Evolutionary conservation across 2,888 invertebrate genomes (phyloP), one percentile per base, ranked within the genome.

Genomic region (Harpalus rubripes): DNA sequence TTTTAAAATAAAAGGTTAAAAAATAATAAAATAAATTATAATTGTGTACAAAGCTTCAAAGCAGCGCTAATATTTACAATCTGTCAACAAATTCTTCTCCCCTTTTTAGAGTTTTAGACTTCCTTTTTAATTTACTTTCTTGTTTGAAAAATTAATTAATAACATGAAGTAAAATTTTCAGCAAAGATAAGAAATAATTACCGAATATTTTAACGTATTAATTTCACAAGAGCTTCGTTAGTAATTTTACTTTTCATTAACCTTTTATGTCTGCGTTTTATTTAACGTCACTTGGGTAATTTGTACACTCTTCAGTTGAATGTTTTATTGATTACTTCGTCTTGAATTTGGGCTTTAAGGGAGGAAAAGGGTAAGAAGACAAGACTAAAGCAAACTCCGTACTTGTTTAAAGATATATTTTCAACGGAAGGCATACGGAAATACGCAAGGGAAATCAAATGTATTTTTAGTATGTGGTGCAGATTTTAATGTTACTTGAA

Each of bases 131-230:
- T 74, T 44, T 74, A 18, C 18, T 52, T 74, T 16, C 41, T 16
- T 52, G 52, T 74, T 74, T 18, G 44, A 74, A 44, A 52, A 74
- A 44, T 74, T 74, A 74, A 74, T 74, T 74, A 74, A 74, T 41
- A 74, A 41, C 41, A 41, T 74, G 44, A 7, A 74, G 52, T 16
- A 74, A 74, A 10, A 16, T 44, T 44, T 74, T 41, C 41, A 32
- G 32, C 44, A 44, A 41, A 74, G 74, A 74, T 74, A 74, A 39
- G 52, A 52, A 8, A 44, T 74, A 74, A 74, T 74, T 74, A 74
- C n/a, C 74, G 74, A 74, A 74, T 74, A 74, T 74, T 74, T 44
- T 44, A 74, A 74, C 41, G 74, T 44, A 74, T 74, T 74, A 74
- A 74, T 74, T 74, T 74, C 16, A n/a, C n/a, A 52, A 15, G 74